phyloP scores from a whole-genome alignment of 1,140 invertebrate genomes.

The Atta cephalotes region DNA sequence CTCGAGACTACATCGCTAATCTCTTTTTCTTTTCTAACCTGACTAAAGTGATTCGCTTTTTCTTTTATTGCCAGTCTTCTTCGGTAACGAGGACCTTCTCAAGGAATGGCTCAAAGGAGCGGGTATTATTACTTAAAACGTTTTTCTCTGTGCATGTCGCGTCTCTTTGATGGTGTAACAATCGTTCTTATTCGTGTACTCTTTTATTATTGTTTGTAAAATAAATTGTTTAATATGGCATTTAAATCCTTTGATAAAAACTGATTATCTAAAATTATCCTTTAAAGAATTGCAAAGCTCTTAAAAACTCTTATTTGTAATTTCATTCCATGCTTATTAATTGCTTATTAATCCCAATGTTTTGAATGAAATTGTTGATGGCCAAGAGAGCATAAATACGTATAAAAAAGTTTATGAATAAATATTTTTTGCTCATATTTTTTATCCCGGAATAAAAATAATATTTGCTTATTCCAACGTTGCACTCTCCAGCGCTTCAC shows the following conservation, averaged over 20 bases:
- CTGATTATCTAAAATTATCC: background rate
- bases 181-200: background rate
- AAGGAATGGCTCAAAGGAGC: slow-evolving; percentile 84
- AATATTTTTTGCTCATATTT: slow-evolving; percentile 11
- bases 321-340: background rate
- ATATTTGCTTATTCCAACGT: slow-evolving; percentile 17
- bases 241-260: slow-evolving; percentile 20
- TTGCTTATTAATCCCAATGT: background rate
- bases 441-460: slow-evolving; percentile 4
- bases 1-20: slow-evolving; percentile 38
- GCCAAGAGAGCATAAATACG: background rate
- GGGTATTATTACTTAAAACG: slow-evolving; percentile 80
- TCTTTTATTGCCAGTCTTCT: slow-evolving; percentile 80
- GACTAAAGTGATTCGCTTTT: slow-evolving; percentile 67
- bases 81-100: slow-evolving; percentile 83
- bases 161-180: slow-evolving; percentile 1
- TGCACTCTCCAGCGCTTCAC: background rate
- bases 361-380: background rate
- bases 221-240: slow-evolving; percentile 25
- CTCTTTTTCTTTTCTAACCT: slow-evolving; percentile 23
- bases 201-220: background rate
- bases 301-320: background rate
- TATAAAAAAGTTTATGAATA: slow-evolving; percentile 28
- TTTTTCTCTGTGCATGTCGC: slow-evolving; percentile 47
- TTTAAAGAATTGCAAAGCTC: background rate